phyloP scores from a whole-genome alignment of 2,888 invertebrate species.

The Ryuthela nishihirai region DNA sequence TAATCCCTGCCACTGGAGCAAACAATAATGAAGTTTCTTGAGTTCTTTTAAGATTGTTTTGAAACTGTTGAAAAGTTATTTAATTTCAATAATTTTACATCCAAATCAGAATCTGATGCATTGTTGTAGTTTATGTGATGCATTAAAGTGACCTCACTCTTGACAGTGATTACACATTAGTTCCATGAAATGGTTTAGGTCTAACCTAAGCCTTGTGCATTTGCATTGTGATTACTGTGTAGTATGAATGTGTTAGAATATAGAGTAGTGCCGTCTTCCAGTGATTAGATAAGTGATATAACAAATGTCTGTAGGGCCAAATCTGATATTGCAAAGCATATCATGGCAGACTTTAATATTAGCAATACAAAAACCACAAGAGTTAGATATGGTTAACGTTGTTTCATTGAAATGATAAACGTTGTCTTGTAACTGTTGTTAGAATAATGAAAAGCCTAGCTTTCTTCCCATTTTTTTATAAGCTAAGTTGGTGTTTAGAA shows the following conservation, averaged over 20 bases:
- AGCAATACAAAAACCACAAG: conserved; percentile 34
- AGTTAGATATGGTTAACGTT: conserved; percentile 29
- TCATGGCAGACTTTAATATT: conserved; percentile 37
- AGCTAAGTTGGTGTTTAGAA: no score
- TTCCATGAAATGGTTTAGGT: conserved; percentile 19
- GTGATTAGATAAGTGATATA: conserved; percentile 37
- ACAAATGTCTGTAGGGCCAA: conserved; percentile 36
- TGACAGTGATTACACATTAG: conserved; percentile 16
- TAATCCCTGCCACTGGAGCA: not conserved
- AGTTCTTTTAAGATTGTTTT: not conserved
- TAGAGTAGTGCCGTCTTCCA: conserved; percentile 38
- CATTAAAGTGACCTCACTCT: not conserved
- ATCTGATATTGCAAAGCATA: conserved; percentile 38
- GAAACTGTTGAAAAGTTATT: not conserved
- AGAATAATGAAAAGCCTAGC: conserved; percentile 32
- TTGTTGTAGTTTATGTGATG: no score
- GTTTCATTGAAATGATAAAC: conserved; percentile 30
- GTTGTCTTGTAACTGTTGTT: conserved; percentile 27
- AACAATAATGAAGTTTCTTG: no score
- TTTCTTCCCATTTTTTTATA: no score
- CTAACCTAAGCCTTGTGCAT: conserved; percentile 33
- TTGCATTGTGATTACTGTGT: conserved; percentile 36
- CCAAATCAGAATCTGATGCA: no score
- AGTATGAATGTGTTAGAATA: conserved; percentile 35
- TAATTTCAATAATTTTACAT: not conserved